These are phyloP conservation scores for Cardinalis cardinalis DNA, from an alignment of 2,113 vertebrate species.

Conservation along the genomic window DNA sequence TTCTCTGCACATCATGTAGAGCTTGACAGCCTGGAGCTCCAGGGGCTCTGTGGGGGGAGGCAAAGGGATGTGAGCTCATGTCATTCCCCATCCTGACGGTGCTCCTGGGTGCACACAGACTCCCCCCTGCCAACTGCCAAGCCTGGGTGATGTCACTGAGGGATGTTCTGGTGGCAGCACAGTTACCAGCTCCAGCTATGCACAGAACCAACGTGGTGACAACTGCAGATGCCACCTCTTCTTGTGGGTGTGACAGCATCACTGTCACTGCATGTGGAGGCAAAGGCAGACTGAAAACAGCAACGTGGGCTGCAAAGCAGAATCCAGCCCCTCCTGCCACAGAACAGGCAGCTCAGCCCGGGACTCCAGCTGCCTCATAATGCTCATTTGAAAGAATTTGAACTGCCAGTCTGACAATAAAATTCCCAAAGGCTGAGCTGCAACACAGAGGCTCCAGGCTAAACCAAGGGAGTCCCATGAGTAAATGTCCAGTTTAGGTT, in stretches of 20 bases:
- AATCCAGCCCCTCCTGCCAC: neutral
- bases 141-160: neutral
- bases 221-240: neutral
- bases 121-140: neutral
- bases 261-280: neutral
- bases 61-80: accelerated
- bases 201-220: neutral
- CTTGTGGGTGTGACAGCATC: neutral
- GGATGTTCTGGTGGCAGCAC: neutral
- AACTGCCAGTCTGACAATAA: neutral
- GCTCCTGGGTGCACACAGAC: neutral
- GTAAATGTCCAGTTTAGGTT: neutral
- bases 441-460: neutral
- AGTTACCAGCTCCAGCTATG: neutral
- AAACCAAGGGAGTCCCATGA: neutral
- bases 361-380: neutral
- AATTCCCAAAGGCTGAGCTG: neutral
- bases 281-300: neutral
- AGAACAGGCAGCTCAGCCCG: neutral
- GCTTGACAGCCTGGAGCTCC: neutral
- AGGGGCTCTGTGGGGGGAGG: no score
- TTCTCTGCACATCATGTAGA: neutral
- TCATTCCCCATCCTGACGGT: neutral
- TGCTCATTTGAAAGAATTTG: neutral
- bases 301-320: neutral